Evolutionary conservation across 2,113 vertebrate genomes (phyloP).

Genomic region (Indicator maculatus): DNA sequence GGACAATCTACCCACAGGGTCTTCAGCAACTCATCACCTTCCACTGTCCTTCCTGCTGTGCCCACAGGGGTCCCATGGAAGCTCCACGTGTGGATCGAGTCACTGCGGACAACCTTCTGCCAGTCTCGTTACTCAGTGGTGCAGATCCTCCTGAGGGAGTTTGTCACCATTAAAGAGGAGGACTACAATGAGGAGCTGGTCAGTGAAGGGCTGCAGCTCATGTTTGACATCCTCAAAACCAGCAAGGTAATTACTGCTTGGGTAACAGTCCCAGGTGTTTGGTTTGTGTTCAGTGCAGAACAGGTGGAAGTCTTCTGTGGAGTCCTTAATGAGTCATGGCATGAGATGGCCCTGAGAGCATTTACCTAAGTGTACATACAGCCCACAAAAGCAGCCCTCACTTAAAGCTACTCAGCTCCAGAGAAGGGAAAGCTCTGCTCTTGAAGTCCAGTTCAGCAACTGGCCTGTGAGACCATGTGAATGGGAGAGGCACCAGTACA

Average conservation of each 20-base stretch:
- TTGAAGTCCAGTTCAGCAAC: not conserved
- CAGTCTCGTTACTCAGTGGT: conserved; percentile 87
- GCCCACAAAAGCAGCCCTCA: not conserved
- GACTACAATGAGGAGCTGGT: conserved; percentile 92
- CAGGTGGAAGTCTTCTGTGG: rapidly evolving
- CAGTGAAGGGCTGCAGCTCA: conserved; percentile 86
- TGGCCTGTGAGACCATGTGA: not conserved
- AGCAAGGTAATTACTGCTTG: conserved; percentile 82
- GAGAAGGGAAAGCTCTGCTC: not conserved
- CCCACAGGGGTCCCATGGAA: conserved; percentile 93
- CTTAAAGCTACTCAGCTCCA: not conserved
- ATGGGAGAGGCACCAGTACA: rapidly evolving
- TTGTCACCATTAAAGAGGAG: conserved; percentile 90
- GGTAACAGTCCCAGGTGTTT: not conserved
- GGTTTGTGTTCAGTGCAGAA: not conserved
- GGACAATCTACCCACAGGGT: not conserved
- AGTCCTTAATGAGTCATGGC: not conserved
- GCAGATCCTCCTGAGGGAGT: conserved; percentile 90
- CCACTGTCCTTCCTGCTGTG: not conserved
- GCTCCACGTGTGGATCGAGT: conserved; percentile 95
- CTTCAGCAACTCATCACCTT: not conserved
- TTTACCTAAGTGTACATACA: not conserved
- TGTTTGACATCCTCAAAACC: conserved; percentile 90
- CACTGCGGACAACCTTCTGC: conserved; percentile 88
- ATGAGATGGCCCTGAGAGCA: not conserved